Evolutionary conservation across 2,797 vertebrate species (phyloP).

Genomic region (Kryptopterus vitreolus): DNA sequence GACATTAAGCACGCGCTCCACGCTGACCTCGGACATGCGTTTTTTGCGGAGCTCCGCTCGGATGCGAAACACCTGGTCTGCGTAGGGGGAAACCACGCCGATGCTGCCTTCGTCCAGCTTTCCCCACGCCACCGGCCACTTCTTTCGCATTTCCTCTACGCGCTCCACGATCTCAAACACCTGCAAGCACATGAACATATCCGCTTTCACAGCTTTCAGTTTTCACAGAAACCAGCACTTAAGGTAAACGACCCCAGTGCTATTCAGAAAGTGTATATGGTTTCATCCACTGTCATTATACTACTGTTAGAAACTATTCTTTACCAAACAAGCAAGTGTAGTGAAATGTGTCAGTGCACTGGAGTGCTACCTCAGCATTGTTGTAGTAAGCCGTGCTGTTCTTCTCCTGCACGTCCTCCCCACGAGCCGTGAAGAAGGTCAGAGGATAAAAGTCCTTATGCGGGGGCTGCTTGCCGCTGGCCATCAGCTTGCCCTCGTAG

Average conservation of each 20-base stretch:
- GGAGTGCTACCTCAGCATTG: constrained; percentile 88
- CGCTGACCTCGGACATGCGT: constrained; percentile 94
- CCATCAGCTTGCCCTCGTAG: constrained; percentile 98
- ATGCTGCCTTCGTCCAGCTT: constrained; percentile 97
- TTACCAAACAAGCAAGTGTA: neutral
- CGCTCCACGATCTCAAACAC: constrained; percentile 98
- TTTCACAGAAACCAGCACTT: neutral
- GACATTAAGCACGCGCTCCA: constrained; percentile 96
- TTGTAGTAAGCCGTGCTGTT: constrained; percentile 99
- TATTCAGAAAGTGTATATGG: neutral
- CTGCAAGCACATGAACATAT: constrained; percentile 62
- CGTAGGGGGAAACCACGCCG: constrained; percentile 95
- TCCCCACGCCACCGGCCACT: constrained; percentile 98
- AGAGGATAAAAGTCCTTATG: constrained; percentile 99
- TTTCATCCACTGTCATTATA: neutral
- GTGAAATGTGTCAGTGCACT: neutral
- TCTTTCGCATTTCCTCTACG: constrained; percentile 94
- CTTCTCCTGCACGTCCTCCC: constrained; percentile 98
- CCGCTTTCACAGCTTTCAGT: neutral
- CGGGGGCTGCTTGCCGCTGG: constrained; percentile 96
- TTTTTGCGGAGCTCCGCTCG: constrained; percentile 97
- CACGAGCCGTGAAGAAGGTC: constrained; percentile 97
- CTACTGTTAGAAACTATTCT: neutral
- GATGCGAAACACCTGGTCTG: constrained; percentile 97
- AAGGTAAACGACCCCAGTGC: neutral